phyloP scores from a whole-genome alignment of 2,797 vertebrate genomes.

The Pseudomugil tenellus region DNA sequence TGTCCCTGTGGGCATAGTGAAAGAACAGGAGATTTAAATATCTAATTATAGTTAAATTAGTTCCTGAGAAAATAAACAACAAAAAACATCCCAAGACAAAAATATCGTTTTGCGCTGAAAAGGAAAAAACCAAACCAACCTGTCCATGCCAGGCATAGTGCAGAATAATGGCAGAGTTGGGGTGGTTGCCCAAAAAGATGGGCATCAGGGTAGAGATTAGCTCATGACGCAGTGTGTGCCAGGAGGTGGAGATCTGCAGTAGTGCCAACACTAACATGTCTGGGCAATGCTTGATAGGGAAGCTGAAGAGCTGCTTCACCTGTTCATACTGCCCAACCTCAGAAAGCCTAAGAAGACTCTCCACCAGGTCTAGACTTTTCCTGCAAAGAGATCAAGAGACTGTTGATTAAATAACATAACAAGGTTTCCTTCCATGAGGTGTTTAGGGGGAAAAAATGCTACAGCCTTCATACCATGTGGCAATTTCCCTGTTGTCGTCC shows the following conservation, averaged over 20 bases:
- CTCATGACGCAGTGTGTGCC: conserved; percentile 97
- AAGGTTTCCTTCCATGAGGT: not conserved
- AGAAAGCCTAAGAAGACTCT: conserved; percentile 92
- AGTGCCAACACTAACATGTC: conserved; percentile 98
- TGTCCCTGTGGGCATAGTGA: conserved; percentile 81
- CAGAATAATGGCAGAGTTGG: conserved; percentile 99
- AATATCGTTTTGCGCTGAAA: not conserved
- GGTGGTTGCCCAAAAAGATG: conserved; percentile 98
- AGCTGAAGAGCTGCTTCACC: conserved; percentile 98
- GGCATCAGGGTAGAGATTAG: conserved; percentile 99
- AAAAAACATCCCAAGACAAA: not conserved
- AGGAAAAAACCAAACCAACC: conserved; percentile 77
- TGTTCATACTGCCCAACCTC: conserved; percentile 98
- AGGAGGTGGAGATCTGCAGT: conserved; percentile 97
- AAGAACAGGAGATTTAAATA: not conserved
- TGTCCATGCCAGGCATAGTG: conserved; percentile 99
- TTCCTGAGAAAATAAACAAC: not conserved
- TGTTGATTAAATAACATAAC: not conserved
- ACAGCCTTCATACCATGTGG: conserved; percentile 88
- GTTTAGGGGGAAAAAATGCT: not conserved
- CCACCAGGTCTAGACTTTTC: conserved; percentile 99
- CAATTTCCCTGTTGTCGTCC: conserved; percentile 99
- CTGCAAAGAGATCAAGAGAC: conserved; percentile 73
- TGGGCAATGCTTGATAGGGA: conserved; percentile 98
- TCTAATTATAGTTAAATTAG: not conserved